These are phyloP conservation scores for Amblyjoppa fuscipennis DNA, from an alignment of 2,888 invertebrate species.

Conservation along the genomic window DNA sequence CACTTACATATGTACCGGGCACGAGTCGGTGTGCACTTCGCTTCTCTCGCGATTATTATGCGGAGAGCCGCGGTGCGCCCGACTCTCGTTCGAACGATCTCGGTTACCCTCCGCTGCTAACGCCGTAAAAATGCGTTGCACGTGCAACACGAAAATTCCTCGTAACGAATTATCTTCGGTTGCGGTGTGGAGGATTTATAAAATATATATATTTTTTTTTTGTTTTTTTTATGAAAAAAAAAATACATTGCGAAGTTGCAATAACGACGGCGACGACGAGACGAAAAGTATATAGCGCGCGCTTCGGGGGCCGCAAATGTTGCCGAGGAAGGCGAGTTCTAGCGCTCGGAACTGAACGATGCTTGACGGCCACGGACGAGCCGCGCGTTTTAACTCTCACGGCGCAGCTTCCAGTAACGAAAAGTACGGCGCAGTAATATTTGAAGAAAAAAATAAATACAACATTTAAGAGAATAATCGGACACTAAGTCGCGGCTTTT, in stretches of 20 bases:
- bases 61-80: slow-evolving; percentile 18
- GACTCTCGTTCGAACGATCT: slow-evolving; percentile 39
- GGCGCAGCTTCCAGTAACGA: too few species aligned
- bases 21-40: slow-evolving; percentile 18
- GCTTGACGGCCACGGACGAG: too few species aligned
- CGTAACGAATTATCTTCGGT: slow-evolving; percentile 48
- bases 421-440: too few species aligned
- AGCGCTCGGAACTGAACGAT: too few species aligned
- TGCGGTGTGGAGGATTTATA: background rate
- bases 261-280: background rate
- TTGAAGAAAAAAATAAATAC: too few species aligned
- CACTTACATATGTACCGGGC: slow-evolving; percentile 5
- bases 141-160: slow-evolving; percentile 44
- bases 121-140: slow-evolving; percentile 11
- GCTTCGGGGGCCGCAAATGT: background rate
- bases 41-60: slow-evolving; percentile 52
- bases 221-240: slow-evolving; percentile 12
- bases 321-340: background rate
- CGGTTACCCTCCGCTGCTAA: slow-evolving; percentile 20
- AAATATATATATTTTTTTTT: background rate
- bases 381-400: too few species aligned
- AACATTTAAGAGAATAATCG: too few species aligned
- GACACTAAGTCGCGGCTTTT: too few species aligned
- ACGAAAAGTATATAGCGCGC: slow-evolving; percentile 7
- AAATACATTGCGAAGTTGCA: slow-evolving; percentile 7